Evolutionary conservation across 1,140 invertebrate species (phyloP).

Genomic region (Bactericera cockerelli): DNA sequence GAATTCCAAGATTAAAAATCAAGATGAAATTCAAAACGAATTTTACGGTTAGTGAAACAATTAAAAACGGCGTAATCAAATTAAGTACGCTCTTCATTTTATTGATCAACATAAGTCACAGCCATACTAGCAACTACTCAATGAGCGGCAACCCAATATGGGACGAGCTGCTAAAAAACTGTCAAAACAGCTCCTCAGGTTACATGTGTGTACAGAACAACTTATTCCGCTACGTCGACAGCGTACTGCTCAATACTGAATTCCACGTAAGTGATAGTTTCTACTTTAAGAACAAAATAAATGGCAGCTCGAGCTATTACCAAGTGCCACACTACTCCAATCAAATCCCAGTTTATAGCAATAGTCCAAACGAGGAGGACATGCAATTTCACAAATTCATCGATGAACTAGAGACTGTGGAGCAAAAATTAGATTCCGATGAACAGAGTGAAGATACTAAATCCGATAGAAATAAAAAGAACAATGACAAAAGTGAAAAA

Average conservation of each 20-base stretch:
- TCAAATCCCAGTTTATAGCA: background rate
- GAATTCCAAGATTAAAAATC: too few species aligned
- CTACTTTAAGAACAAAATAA: slow-evolving; percentile 2
- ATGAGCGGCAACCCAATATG: background rate
- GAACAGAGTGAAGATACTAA: background rate
- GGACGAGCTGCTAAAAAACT: background rate
- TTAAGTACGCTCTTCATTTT: background rate
- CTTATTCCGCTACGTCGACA: background rate
- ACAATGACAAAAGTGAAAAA: background rate
- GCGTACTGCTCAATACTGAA: background rate
- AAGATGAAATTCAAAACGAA: too few species aligned
- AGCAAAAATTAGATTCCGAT: background rate
- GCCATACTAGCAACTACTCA: background rate
- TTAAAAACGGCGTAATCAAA: background rate
- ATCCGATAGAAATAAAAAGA: background rate
- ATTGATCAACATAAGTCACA: background rate
- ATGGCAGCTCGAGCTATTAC: background rate
- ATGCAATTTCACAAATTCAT: background rate
- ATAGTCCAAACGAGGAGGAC: background rate
- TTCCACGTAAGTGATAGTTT: slow-evolving; percentile 6
- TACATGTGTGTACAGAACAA: background rate
- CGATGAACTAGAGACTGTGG: background rate
- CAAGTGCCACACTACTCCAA: background rate
- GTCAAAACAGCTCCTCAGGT: background rate
- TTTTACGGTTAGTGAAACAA: too few species aligned